Conservation (phyloP, 2,888 invertebrate species). For the Papilio demoleus region DNA sequence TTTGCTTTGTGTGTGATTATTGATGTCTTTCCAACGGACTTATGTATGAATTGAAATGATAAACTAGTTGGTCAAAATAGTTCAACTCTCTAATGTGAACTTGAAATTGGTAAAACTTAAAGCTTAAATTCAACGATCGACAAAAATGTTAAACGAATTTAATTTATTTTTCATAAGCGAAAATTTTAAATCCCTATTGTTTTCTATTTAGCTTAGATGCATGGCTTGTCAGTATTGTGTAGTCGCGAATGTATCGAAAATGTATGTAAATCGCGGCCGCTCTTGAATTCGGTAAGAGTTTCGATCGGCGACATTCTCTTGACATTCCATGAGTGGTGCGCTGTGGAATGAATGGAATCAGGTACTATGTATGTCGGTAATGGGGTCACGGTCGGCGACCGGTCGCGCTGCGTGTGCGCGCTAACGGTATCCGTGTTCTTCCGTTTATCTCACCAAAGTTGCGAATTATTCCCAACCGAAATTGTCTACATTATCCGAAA, state of each 20-base stretch:
- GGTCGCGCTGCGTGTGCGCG: constrained; percentile 49
- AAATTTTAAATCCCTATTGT: background rate
- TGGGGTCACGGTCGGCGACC: constrained; percentile 73
- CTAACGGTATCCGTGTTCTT: constrained; percentile 50
- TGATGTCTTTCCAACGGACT: background rate
- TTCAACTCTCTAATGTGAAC: no score
- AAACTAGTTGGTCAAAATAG: no score
- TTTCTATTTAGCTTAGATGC: background rate
- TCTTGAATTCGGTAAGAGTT: constrained; percentile 51
- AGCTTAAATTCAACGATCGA: background rate
- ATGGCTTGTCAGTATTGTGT: constrained; percentile 1
- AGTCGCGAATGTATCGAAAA: constrained; percentile 37
- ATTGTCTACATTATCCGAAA: background rate
- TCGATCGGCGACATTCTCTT: constrained; percentile 61
- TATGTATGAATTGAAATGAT: no score
- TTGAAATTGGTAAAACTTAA: background rate
- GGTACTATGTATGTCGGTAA: constrained; percentile 63
- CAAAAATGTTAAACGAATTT: background rate
- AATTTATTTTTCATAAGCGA: background rate
- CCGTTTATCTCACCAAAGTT: constrained; percentile 45
- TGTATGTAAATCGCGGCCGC: constrained; percentile 43
- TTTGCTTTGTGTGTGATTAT: background rate
- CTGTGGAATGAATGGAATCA: constrained; percentile 63
- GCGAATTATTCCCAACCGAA: constrained; percentile 18
- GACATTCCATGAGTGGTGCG: constrained; percentile 67